A percentile compares a stretch with the other conserved stretches of the same genome.
These are phyloP conservation scores for Heliopora coerulea DNA, from an alignment of 92 coral and sea anemone genomes.

Conservation along the genomic window DNA sequence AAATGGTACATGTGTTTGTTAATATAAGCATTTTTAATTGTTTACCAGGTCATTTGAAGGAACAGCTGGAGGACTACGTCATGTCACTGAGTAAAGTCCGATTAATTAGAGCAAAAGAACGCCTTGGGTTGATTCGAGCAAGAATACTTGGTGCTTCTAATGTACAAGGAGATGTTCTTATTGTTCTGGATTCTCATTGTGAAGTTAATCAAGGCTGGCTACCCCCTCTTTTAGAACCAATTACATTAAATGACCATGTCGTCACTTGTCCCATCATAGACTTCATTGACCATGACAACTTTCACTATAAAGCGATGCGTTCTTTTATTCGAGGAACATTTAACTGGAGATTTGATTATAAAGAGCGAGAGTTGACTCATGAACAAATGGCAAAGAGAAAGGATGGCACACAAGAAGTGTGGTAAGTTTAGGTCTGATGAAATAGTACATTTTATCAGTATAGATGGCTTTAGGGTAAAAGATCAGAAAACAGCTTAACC, in stretches of 20 bases:
- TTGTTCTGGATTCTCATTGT: constrained; percentile 94
- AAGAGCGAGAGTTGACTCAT: constrained; percentile 76
- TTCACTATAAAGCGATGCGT: constrained; percentile 94
- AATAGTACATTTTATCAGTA: too few species aligned
- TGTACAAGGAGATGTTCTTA: constrained; percentile 78
- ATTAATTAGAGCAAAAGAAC: constrained; percentile 84
- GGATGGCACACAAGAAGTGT: constrained; percentile 53
- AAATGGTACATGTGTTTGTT: too few species aligned
- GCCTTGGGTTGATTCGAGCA: constrained; percentile 92
- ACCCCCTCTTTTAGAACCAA: constrained; percentile 95
- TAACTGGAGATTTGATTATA: constrained; percentile 98
- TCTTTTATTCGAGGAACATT: constrained; percentile 93
- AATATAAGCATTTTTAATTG: too few species aligned
- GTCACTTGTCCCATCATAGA: constrained; percentile 98
- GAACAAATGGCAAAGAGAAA: constrained; percentile 74
- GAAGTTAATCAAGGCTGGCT: constrained; percentile 94
- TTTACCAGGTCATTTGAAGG: constrained; percentile 73
- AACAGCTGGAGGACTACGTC: constrained; percentile 61
- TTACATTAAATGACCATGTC: constrained; percentile 76
- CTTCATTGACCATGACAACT: constrained; percentile 97
- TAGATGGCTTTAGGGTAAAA: too few species aligned
- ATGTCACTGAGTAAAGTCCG: constrained; percentile 71
- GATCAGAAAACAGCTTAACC: too few species aligned
- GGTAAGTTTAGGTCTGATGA: not conserved
- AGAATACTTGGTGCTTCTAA: constrained; percentile 86